Conservation (phyloP, 2,888 invertebrate genomes). For the Odiellus spinosus region DNA sequence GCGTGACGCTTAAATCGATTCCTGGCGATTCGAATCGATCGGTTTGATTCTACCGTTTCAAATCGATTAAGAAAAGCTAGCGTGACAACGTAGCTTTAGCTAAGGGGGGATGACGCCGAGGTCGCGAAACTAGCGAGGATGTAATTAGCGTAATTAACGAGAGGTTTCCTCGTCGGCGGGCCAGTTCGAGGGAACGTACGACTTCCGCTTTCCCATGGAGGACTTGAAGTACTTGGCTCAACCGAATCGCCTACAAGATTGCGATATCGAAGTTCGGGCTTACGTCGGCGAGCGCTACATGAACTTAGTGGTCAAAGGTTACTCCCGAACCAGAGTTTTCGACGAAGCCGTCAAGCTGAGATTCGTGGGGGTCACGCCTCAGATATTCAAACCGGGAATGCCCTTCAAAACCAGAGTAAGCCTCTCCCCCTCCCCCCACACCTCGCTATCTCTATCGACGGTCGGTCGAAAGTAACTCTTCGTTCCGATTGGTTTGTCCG, state of each 20-base stretch:
- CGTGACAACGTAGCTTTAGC: too few species aligned
- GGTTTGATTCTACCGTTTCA: too few species aligned
- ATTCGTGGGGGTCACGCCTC: conserved; percentile 18
- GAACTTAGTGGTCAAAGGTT: conserved; percentile 17
- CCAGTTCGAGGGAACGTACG: conserved; percentile 19
- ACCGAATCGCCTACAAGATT: conserved; percentile 13
- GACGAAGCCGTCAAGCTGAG: conserved; percentile 16
- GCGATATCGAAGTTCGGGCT: conserved; percentile 20
- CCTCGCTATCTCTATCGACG: too few species aligned
- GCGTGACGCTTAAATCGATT: too few species aligned
- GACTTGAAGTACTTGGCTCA: conserved; percentile 9
- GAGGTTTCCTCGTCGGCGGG: too few species aligned
- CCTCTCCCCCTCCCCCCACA: neutral
- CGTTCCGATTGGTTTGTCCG: too few species aligned
- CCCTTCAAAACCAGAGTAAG: conserved; percentile 20
- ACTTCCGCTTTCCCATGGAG: conserved; percentile 16
- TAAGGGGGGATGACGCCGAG: neutral
- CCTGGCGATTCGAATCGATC: too few species aligned
- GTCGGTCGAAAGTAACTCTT: too few species aligned
- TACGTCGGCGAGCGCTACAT: conserved; percentile 18
- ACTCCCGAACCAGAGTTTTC: conserved; percentile 17
- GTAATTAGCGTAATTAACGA: neutral
- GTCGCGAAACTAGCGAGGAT: conserved; percentile 3
- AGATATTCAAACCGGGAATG: conserved; percentile 22
- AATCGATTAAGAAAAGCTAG: too few species aligned